A percentile compares a stretch with the other conserved stretches of the same genome.
Evolutionary conservation across 30 jellyfish, hydroid and myxozoan genomes (phyloP).

Genomic region (Cassiopea xamachana): DNA sequence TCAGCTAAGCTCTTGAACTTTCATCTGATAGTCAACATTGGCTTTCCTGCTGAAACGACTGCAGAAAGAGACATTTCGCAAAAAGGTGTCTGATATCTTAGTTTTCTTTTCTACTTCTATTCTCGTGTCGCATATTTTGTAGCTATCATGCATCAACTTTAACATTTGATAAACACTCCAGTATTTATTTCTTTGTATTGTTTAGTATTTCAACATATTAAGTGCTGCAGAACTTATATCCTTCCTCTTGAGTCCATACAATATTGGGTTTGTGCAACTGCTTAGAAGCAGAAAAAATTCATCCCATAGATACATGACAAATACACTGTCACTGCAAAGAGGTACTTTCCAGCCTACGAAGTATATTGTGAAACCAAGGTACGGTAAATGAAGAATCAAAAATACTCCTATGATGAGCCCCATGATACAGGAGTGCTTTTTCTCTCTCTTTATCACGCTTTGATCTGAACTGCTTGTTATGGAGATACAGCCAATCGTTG

Average conservation of each 20-base stretch:
- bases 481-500: neutral
- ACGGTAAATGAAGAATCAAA: constrained; percentile 25
- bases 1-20: too few species aligned
- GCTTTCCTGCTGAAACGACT: too few species aligned
- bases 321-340: neutral
- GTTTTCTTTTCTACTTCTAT: too few species aligned
- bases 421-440: constrained; percentile 3
- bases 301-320: constrained; percentile 39
- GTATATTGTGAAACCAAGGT: constrained; percentile 41
- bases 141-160: too few species aligned
- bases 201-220: neutral
- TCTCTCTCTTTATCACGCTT: constrained; percentile 1
- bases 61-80: too few species aligned
- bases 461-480: neutral
- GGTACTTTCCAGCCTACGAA: constrained; percentile 17
- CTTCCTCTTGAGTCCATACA: constrained; percentile 22
- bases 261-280: constrained; percentile 28
- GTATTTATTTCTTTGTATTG: too few species aligned
- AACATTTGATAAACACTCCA: neutral
- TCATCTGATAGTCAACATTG: too few species aligned
- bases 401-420: constrained; percentile 11
- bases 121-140: too few species aligned
- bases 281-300: constrained; percentile 34
- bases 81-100: too few species aligned
- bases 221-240: constrained; percentile 29